Evolutionary conservation across 2,888 invertebrate genomes (phyloP), one percentile per base, ranked within the genome.

Genomic region (Geotrupes spiniger): DNA sequence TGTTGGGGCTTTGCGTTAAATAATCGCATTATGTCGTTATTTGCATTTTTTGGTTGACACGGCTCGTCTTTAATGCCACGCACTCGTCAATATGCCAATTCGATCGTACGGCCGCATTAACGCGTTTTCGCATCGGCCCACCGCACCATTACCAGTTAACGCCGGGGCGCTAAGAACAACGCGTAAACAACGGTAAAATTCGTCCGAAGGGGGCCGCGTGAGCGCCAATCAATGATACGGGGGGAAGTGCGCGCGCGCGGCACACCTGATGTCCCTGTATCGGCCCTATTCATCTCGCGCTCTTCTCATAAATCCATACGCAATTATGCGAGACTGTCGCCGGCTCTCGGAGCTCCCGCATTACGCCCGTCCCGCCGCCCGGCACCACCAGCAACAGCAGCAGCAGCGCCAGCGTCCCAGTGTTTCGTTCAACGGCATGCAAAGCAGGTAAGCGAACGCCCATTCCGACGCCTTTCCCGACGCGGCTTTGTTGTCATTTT

Each of bases 201-300:
- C 56, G 54, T 50, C 52, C 52, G 53, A 57, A 58, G 59, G 61
- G 62, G 56, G 56, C 56, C 54, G 56, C 42, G 59, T 51, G 59
- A 57, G 61, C 63, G 64, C 67, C 68, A 68, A 69, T 68, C 69
- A 66, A 70, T 69, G 68, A 67, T 63, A 59, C 54, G 54, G 58
- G 59, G 56, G 54, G 53, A 49, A 57, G 57, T 59, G 65, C 68
- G 69, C 65, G 55, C 59, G 66, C 66, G 68, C 68, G 66, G 58
- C 66, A 65, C 68, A 69, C 69, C 69, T 69, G 68, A 63, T 56
- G 54, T 26, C 54, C 50, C 40, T 41, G 42, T 33, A 42, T 58
- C 53, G 51, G 42, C 29, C 54, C 56, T 51, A 59, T 61, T 61
- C 63, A 52, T 53, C 57, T 54, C 59, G 53, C 54, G 53, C 49